Conservation (phyloP, 2,113 vertebrate genomes). For the Dasypus novemcinctus region DNA sequence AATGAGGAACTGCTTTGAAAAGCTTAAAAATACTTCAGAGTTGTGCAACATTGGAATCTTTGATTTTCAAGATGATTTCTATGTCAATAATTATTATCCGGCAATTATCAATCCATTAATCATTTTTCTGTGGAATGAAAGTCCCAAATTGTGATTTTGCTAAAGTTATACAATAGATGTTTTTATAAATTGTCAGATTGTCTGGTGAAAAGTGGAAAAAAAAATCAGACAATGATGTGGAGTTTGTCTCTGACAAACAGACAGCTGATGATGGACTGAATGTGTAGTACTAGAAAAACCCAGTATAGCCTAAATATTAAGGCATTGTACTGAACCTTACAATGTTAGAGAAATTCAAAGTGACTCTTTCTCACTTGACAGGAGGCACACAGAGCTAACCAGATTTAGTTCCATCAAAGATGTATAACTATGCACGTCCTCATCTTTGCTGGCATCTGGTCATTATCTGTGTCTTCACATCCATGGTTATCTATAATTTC, state of each 20-base stretch:
- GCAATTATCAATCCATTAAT: background rate
- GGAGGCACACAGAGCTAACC: too few relatives aligned
- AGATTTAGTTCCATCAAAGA: too few relatives aligned
- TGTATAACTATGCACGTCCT: too few relatives aligned
- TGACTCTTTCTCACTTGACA: too few relatives aligned
- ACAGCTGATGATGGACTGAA: background rate
- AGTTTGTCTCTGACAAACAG: background rate
- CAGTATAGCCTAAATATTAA: too few relatives aligned
- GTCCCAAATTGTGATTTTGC: background rate
- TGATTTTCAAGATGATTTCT: conserved; percentile 18
- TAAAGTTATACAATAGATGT: background rate
- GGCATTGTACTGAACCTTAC: too few relatives aligned
- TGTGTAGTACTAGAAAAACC: too few relatives aligned
- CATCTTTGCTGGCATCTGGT: too few relatives aligned
- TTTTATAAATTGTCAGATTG: conserved; percentile 17
- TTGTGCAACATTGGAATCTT: background rate
- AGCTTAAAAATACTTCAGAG: background rate
- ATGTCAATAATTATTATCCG: background rate
- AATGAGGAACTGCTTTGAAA: background rate
- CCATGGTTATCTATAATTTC: too few relatives aligned
- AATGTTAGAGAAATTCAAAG: too few relatives aligned
- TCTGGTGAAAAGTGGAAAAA: background rate
- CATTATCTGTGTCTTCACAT: too few relatives aligned
- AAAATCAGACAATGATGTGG: background rate
- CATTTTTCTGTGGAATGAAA: background rate